Conservation (phyloP, 2,888 invertebrate genomes). For the Orthosia cruda region DNA sequence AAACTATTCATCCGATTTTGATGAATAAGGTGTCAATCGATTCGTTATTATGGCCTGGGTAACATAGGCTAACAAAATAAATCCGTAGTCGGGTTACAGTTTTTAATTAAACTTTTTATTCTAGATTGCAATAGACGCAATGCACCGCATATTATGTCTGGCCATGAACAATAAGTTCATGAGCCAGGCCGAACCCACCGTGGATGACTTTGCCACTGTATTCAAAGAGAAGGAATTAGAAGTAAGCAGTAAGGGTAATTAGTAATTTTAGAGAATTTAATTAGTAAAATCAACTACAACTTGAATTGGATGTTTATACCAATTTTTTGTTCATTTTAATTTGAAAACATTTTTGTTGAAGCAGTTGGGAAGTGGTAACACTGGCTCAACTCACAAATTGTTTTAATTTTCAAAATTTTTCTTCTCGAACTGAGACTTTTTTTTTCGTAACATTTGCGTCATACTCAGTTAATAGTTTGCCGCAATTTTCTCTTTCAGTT, state of each 20-base stretch:
- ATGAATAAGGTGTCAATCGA: too few relatives aligned
- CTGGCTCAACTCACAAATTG: neutral
- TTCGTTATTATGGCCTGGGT: too few relatives aligned
- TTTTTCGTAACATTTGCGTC: neutral
- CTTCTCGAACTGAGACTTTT: neutral
- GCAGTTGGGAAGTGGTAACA: slow-evolving; percentile 15
- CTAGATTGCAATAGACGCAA: slow-evolving; percentile 86
- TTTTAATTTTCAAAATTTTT: slow-evolving; percentile 51
- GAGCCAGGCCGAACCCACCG: slow-evolving; percentile 66
- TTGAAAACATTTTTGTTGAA: neutral
- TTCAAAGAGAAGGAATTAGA: slow-evolving; percentile 77
- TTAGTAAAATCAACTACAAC: slow-evolving; percentile 64
- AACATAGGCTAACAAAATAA: too few relatives aligned
- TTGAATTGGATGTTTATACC: slow-evolving; percentile 42
- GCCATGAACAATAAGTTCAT: slow-evolving; percentile 85
- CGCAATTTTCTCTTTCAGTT: slow-evolving; percentile 65
- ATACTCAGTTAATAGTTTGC: neutral
- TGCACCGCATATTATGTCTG: slow-evolving; percentile 85
- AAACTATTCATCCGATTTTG: too few relatives aligned
- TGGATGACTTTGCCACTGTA: slow-evolving; percentile 80
- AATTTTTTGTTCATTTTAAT: slow-evolving; percentile 9
- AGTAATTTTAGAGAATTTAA: slow-evolving; percentile 78
- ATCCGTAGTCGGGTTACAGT: too few relatives aligned
- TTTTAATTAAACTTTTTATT: slow-evolving; percentile 44
- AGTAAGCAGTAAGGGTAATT: slow-evolving; percentile 88